phyloP scores from a whole-genome alignment of 2,888 invertebrate species.

The Aleiodes leptofemur region DNA sequence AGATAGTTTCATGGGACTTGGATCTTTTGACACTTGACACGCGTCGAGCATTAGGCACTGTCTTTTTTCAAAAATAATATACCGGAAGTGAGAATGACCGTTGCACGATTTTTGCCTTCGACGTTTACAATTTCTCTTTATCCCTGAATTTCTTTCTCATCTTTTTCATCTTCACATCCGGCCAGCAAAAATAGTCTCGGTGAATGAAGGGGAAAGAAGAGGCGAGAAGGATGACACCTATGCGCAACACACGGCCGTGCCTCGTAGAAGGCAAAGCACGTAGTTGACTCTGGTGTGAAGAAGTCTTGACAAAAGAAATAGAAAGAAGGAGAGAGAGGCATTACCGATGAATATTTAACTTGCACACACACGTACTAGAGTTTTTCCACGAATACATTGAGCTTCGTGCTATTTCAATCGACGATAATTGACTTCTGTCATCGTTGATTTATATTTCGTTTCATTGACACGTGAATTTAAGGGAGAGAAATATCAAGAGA shows the following conservation, averaged over 20 bases:
- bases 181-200: constrained; percentile 24
- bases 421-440: constrained; percentile 23
- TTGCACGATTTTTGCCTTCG: constrained; percentile 18
- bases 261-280: constrained; percentile 25
- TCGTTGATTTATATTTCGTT: constrained; percentile 6
- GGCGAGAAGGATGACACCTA: constrained; percentile 6
- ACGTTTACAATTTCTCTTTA: constrained; percentile 16
- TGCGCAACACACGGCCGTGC: constrained; percentile 8
- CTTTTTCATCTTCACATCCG: constrained; percentile 46
- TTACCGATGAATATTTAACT: constrained; percentile 34
- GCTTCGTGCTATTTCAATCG: constrained; percentile 19
- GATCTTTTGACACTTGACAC: constrained; percentile 59
- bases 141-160: background rate
- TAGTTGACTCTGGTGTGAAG: constrained; percentile 24
- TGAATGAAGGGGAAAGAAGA: background rate
- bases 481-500: no score
- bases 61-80: constrained; percentile 35
- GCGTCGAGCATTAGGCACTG: constrained; percentile 52
- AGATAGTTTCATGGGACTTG: background rate
- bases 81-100: constrained; percentile 63
- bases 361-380: constrained; percentile 29
- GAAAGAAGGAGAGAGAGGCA: background rate
- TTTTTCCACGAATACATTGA: constrained; percentile 26
- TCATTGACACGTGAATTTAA: background rate
- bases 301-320: background rate